These are phyloP conservation scores for Phymorhynchus buccinoides DNA, from an alignment of 1,140 invertebrate species.

Conservation along the genomic window DNA sequence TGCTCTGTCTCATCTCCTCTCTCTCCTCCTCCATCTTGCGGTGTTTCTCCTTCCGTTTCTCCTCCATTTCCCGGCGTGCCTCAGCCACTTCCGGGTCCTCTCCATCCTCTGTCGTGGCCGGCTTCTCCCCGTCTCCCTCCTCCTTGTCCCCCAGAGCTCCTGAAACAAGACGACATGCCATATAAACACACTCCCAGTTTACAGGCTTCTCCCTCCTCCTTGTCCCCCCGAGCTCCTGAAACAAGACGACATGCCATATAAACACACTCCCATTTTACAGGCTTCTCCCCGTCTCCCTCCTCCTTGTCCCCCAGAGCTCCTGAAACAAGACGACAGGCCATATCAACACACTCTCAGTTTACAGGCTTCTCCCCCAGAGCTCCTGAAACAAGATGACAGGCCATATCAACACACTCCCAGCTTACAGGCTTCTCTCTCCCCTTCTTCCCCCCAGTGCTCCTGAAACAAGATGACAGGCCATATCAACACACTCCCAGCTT, in stretches of 20 bases:
- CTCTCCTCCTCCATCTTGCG: slow-evolving; percentile 98
- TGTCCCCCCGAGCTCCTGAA: slow-evolving; percentile 90
- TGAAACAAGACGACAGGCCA: slow-evolving; percentile 73
- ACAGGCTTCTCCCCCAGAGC: too few relatives aligned
- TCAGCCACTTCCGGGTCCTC: slow-evolving; percentile 94
- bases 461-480: not conserved
- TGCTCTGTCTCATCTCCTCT: slow-evolving; percentile 97
- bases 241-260: too few relatives aligned
- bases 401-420: not conserved
- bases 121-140: slow-evolving; percentile 82
- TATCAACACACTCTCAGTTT: too few relatives aligned
- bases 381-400: too few relatives aligned
- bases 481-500: not conserved
- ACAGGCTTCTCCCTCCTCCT: slow-evolving; percentile 79
- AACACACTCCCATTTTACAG: too few relatives aligned
- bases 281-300: slow-evolving; percentile 78
- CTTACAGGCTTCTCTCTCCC: too few relatives aligned
- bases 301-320: slow-evolving; percentile 92
- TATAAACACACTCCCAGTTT: too few relatives aligned
- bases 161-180: slow-evolving; percentile 73
- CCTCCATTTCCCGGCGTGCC: slow-evolving; percentile 92
- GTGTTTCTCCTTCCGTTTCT: slow-evolving; percentile 95
- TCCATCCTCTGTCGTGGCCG: slow-evolving; percentile 83
- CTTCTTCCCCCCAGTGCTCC: not conserved
- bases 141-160: slow-evolving; percentile 92